Percentiles rank a stretch among this genome's conserved stretches.
Evolutionary conservation across 1,140 invertebrate species (phyloP).

Genomic region (Drosophila serrata): DNA sequence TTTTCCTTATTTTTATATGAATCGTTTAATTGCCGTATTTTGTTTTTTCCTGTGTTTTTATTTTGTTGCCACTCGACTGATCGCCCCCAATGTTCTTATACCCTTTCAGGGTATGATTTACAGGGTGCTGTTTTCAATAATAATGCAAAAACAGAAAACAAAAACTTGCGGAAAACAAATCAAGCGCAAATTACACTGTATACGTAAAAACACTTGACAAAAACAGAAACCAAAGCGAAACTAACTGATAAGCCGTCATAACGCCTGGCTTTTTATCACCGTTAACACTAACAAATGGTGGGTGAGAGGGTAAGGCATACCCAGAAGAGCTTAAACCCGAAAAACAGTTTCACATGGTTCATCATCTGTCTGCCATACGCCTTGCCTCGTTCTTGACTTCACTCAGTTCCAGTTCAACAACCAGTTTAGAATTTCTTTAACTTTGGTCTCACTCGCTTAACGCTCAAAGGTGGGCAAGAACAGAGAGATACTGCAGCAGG

Average conservation of each 20-base stretch:
- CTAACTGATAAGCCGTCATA: slow-evolving; percentile 63
- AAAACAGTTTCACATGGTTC: slow-evolving; percentile 30
- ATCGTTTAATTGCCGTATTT: slow-evolving; percentile 80
- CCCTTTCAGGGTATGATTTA: too few species aligned
- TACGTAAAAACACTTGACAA: slow-evolving; percentile 9
- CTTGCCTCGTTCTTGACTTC: neutral
- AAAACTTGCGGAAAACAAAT: neutral
- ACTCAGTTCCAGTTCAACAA: slow-evolving; percentile 64
- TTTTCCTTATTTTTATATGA: slow-evolving; percentile 49
- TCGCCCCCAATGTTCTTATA: slow-evolving; percentile 37
- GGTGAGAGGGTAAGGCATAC: neutral
- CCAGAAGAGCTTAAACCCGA: slow-evolving; percentile 10
- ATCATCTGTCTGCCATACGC: neutral
- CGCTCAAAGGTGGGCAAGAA: neutral
- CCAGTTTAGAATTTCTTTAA: slow-evolving; percentile 72
- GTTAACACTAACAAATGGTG: slow-evolving; percentile 26
- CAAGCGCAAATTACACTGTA: slow-evolving; percentile 16
- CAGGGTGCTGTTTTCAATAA: too few species aligned
- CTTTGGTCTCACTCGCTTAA: slow-evolving; percentile 6
- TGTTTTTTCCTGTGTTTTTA: slow-evolving; percentile 65
- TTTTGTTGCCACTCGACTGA: slow-evolving; percentile 74
- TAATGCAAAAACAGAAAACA: neutral
- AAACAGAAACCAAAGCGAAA: slow-evolving; percentile 20
- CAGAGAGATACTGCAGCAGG: neutral
- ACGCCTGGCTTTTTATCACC: slow-evolving; percentile 17